Base-by-base conservation (phyloP, 2,113 vertebrate genomes). In the Chinchilla lanigera region DNA sequence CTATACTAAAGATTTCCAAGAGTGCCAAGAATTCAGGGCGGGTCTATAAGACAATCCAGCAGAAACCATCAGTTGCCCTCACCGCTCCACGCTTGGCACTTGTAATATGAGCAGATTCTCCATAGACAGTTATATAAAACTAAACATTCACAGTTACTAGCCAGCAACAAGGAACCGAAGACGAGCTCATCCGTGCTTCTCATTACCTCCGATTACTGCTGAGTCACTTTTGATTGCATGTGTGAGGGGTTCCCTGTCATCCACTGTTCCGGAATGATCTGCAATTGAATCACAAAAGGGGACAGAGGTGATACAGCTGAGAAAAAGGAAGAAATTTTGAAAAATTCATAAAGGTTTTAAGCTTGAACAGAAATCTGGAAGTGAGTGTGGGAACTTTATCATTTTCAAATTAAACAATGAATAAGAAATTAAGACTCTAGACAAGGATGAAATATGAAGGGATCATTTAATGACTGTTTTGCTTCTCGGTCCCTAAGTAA, bases 201-300 rank as follows among this genome's bases (percentile, higher is more conserved):
- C 95, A 94, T 99, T 99, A 99, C 99, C 99, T 99, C 99, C 99
- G 97, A 99, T 99, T 86, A 99, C 97, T 97, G 99, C 99, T 88
- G 99, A 99, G 98, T 99, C 99, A 94, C 98, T 99, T 98, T 96
- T 98, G 98, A 99, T 98, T 95, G 98, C 98, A 97, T 99, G 99
- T 92, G 99, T 98, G 97, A 99, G 97, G 44, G 99, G 99, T 41
- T 99, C 98, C 98, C 99, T 99, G 80, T 99, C 98, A 97, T 99
- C 99, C 98, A 98, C 98, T 89, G 99, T 98, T 98, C 99, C 99
- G 93, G 99, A 99, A 94, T 99, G 99, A 98, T 99, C 99, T 99
- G 98, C 50, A 99, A 96, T 84, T 97, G 94, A 93, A 92, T 61
- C 47, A 87, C 7, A 71, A n/a, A 82, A n/a, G 63, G 7, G 83